Percentiles rank a stretch among this genome's conserved stretches.
Conservation (phyloP, 30 jellyfish, hydroid and myxozoan genomes). For the Pelagia noctiluca region DNA sequence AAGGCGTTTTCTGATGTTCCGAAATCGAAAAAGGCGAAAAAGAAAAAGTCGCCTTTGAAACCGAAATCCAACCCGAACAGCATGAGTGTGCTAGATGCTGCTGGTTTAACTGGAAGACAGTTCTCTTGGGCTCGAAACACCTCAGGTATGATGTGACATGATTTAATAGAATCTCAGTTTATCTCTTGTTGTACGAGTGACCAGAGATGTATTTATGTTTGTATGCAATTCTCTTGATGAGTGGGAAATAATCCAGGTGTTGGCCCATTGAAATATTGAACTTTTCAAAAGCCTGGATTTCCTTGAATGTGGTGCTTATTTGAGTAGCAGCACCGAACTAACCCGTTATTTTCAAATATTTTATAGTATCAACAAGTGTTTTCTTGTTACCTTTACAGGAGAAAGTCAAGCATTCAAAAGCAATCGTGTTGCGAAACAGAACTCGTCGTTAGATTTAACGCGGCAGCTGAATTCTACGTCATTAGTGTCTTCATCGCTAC, state of each 20-base stretch:
- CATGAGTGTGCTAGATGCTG: constrained; percentile 96
- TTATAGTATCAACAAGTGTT: too few species aligned
- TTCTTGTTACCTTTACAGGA: constrained; percentile 54
- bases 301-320: not conserved
- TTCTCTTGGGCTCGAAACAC: constrained; percentile 85
- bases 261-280: too few species aligned
- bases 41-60: constrained; percentile 41
- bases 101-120: constrained; percentile 88
- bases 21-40: constrained; percentile 61
- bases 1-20: constrained; percentile 80
- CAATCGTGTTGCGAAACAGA: constrained; percentile 52
- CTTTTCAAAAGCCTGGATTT: not conserved
- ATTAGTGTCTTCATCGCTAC: constrained; percentile 15
- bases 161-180: too few species aligned
- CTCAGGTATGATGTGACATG: too few species aligned
- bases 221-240: too few species aligned
- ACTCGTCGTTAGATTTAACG: constrained; percentile 51
- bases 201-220: too few species aligned
- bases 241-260: too few species aligned
- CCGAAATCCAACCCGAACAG: constrained; percentile 49
- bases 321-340: not conserved
- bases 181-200: too few species aligned
- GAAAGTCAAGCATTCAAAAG: constrained; percentile 62
- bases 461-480: constrained; percentile 41
- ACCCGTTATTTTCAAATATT: not conserved